Percentiles rank a stretch among this genome's conserved stretches.
Evolutionary conservation across 2,113 vertebrate species (phyloP).

Genomic region (Xenopus borealis): DNA sequence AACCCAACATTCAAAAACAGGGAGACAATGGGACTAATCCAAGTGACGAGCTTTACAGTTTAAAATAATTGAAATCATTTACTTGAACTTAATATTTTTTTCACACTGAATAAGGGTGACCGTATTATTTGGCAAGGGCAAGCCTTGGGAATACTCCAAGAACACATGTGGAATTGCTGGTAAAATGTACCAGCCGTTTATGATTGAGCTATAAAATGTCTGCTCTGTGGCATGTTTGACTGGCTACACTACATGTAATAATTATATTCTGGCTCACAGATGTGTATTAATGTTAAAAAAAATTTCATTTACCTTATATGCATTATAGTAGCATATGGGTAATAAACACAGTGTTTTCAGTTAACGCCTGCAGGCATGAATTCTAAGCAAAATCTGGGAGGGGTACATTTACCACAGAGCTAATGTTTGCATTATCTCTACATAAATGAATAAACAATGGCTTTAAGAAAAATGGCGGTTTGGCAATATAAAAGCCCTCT

Average conservation of each 20-base stretch:
- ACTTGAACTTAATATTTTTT: slow-evolving; percentile 31
- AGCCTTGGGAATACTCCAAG: slow-evolving; percentile 34
- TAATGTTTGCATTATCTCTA: slow-evolving; percentile 32
- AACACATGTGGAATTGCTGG: slow-evolving; percentile 51
- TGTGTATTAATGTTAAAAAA: slow-evolving; percentile 53
- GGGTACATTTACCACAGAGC: slow-evolving; percentile 14
- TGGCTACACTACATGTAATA: slow-evolving; percentile 53
- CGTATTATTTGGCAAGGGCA: slow-evolving; percentile 44
- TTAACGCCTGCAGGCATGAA: slow-evolving; percentile 15
- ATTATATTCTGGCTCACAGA: slow-evolving; percentile 61
- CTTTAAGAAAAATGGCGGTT: neutral
- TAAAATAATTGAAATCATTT: slow-evolving; percentile 39
- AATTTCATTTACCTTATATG: slow-evolving; percentile 50
- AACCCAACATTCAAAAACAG: neutral
- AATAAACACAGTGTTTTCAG: slow-evolving; percentile 39
- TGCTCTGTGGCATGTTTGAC: slow-evolving; percentile 50
- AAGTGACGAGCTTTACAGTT: slow-evolving; percentile 12
- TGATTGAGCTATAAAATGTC: slow-evolving; percentile 58
- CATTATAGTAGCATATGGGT: slow-evolving; percentile 51
- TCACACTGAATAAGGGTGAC: slow-evolving; percentile 41
- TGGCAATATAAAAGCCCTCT: slow-evolving; percentile 5
- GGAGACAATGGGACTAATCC: slow-evolving; percentile 22
- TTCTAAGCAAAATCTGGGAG: neutral
- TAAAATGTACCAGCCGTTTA: slow-evolving; percentile 54
- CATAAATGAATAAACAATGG: slow-evolving; percentile 34